phyloP scores from a whole-genome alignment of 2,888 invertebrate species.

The Busseola fusca region DNA sequence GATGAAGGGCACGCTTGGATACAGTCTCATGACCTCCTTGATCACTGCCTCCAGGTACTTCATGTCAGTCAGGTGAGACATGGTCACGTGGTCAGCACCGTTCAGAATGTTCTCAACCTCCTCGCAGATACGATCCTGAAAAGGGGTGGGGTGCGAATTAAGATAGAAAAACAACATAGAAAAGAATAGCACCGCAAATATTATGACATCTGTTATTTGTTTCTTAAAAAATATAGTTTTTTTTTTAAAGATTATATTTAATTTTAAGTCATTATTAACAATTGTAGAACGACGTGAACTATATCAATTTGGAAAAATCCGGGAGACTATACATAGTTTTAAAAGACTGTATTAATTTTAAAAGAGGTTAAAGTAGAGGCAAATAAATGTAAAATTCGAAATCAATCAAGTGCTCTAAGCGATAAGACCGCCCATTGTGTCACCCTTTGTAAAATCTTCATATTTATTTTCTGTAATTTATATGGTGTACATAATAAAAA shows the following conservation, averaged over 20 bases:
- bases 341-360: too few relatives aligned
- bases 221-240: background rate
- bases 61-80: slow-evolving; percentile 89
- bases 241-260: background rate
- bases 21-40: slow-evolving; percentile 91
- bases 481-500: too few relatives aligned
- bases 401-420: too few relatives aligned
- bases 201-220: background rate
- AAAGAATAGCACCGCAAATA: too few relatives aligned
- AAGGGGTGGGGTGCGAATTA: background rate
- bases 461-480: too few relatives aligned
- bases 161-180: background rate
- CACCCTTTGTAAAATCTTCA: too few relatives aligned
- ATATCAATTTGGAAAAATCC: background rate
- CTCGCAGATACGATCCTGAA: slow-evolving; percentile 80
- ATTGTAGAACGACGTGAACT: background rate
- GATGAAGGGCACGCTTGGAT: slow-evolving; percentile 91
- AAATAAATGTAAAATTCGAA: too few relatives aligned
- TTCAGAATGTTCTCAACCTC: slow-evolving; percentile 79
- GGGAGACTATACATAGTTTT: too few relatives aligned
- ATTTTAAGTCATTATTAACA: background rate
- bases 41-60: slow-evolving; percentile 92
- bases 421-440: too few relatives aligned
- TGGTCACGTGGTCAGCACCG: slow-evolving; percentile 79
- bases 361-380: too few relatives aligned